Conservation (phyloP, 2,113 vertebrate species). For the Forbesichthys papilliferus region DNA sequence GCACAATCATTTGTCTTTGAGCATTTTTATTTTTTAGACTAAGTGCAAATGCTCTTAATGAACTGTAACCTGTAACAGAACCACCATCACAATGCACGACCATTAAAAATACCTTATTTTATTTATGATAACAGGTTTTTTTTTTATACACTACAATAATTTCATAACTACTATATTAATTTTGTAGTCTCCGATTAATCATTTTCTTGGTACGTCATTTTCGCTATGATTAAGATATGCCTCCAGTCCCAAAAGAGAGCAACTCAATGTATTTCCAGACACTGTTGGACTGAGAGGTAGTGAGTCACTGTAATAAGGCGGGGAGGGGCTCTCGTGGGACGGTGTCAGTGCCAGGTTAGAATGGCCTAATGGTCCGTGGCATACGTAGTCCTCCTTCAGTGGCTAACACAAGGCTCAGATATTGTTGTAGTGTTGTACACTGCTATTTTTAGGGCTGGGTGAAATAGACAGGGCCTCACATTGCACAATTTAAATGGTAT, state of each 20-base stretch:
- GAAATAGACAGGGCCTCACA: neutral
- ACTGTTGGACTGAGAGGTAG: slow-evolving; percentile 61
- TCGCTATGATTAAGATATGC: slow-evolving; percentile 34
- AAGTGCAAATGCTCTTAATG: too few species aligned
- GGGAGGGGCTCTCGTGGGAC: slow-evolving; percentile 65
- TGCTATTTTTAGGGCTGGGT: too few species aligned
- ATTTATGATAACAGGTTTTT: neutral
- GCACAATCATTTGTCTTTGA: too few species aligned
- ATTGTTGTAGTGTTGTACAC: too few species aligned
- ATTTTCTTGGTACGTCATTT: slow-evolving; percentile 22
- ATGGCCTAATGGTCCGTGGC: slow-evolving; percentile 42
- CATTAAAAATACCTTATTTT: neutral
- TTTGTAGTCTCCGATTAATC: slow-evolving; percentile 7
- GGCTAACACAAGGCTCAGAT: slow-evolving; percentile 11
- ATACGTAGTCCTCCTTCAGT: slow-evolving; percentile 24
- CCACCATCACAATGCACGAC: too few species aligned
- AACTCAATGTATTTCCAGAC: slow-evolving; percentile 64
- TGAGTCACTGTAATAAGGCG: slow-evolving; percentile 73
- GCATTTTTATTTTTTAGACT: too few species aligned
- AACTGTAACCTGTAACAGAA: too few species aligned
- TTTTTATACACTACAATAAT: neutral
- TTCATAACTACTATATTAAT: neutral
- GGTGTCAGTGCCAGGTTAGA: slow-evolving; percentile 50
- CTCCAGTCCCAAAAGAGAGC: slow-evolving; percentile 52
- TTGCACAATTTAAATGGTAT: too few species aligned